Evolutionary conservation across 2,113 vertebrate species (phyloP).

Genomic region (Callaeas wilsoni): DNA sequence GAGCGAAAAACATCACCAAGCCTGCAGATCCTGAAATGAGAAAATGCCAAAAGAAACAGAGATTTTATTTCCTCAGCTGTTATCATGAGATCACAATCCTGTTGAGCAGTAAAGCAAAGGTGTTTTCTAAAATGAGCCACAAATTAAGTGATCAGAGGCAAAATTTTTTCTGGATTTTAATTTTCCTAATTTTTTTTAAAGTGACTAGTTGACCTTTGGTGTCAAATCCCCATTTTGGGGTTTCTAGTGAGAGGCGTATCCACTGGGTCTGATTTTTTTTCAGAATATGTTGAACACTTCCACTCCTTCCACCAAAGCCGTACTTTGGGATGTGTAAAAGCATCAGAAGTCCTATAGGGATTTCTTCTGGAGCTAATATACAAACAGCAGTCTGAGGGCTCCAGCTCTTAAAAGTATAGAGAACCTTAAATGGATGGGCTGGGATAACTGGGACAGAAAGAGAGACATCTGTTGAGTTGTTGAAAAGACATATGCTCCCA

Average conservation of each 20-base stretch:
- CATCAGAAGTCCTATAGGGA: constrained; percentile 22
- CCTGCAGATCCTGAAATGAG: constrained; percentile 18
- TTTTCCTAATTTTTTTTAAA: not conserved
- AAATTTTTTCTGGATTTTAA: rapidly evolving
- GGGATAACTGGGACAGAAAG: constrained; percentile 12
- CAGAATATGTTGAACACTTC: not conserved
- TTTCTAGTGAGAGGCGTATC: not conserved
- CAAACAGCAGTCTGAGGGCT: not conserved
- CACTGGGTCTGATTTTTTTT: not conserved
- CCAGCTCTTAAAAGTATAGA: constrained; percentile 11
- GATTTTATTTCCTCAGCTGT: constrained; percentile 43
- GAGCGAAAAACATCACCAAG: constrained; percentile 3
- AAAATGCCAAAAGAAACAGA: constrained; percentile 40
- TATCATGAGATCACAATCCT: not conserved
- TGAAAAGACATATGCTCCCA: constrained; percentile 48
- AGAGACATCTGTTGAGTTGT: constrained; percentile 51
- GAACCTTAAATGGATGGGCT: constrained; percentile 32
- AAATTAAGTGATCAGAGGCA: not conserved
- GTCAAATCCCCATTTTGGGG: not conserved
- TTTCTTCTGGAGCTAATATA: not conserved
- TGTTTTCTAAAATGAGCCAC: not conserved
- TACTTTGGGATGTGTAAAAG: not conserved
- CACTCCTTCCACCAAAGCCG: not conserved
- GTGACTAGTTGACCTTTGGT: not conserved
- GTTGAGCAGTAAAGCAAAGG: not conserved